phyloP scores from a whole-genome alignment of 2,888 invertebrate genomes.

The Thera britannica region DNA sequence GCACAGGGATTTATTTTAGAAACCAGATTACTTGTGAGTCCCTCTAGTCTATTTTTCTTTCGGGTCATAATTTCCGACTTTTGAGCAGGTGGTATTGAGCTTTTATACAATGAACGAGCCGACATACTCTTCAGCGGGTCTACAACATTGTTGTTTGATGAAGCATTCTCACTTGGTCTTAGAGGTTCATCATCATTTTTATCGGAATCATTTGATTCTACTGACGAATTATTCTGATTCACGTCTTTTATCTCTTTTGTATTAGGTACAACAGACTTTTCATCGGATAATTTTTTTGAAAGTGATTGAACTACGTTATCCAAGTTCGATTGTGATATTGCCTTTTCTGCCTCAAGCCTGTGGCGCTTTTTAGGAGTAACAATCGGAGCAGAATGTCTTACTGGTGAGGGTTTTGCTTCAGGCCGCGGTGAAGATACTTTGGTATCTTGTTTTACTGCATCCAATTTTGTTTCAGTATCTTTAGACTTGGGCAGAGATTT shows the following conservation, averaged over 20 bases:
- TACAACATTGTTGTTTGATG: conserved; percentile 52
- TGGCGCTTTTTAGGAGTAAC: conserved; percentile 91
- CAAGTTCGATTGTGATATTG: conserved; percentile 67
- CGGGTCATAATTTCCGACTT: conserved; percentile 85
- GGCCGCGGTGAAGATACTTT: conserved; percentile 70
- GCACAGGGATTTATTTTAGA: conserved; percentile 85
- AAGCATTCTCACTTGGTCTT: conserved; percentile 46
- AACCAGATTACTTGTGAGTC: conserved; percentile 84
- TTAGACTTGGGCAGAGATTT: conserved; percentile 75
- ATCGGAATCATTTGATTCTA: conserved; percentile 60
- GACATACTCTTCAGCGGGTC: conserved; percentile 81
- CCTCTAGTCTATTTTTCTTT: conserved; percentile 87
- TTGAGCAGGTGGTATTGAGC: conserved; percentile 77
- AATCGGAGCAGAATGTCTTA: conserved; percentile 74
- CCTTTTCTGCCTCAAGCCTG: conserved; percentile 85
- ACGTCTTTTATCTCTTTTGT: conserved; percentile 65
- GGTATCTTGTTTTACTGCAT: conserved; percentile 62
- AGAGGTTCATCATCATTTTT: conserved; percentile 47
- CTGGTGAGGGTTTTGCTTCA: conserved; percentile 68
- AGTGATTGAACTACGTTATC: conserved; percentile 80
- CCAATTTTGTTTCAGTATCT: conserved; percentile 65
- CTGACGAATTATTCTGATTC: conserved; percentile 65
- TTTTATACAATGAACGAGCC: conserved; percentile 77
- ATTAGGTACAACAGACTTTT: conserved; percentile 56
- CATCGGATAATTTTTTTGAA: conserved; percentile 78